Evolutionary conservation across 2,113 vertebrate genomes (phyloP), one percentile per base, ranked within the genome.

Genomic region (Oreochromis spilurus): DNA sequence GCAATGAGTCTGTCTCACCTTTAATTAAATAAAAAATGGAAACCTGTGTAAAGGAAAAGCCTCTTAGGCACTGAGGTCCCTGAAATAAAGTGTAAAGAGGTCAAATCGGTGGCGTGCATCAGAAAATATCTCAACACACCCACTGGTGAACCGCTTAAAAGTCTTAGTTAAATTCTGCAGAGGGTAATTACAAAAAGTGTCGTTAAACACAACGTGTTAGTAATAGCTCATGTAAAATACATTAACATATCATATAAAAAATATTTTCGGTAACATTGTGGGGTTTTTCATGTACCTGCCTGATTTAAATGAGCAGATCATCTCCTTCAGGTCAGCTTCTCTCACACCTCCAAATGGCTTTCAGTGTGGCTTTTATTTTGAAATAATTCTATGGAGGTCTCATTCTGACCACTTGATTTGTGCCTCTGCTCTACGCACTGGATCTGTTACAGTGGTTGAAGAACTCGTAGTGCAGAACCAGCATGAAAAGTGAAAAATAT

Each of bases 171-270:
- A 52, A 53, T 9, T n/a, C 8, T 53, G 7, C 50, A 52, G 16
- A 52, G 50, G 17, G 17, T 45, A 45, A 13, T 45, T 45, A 45
- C 43, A 16, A 45, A 45, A 45, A 45, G 14, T 14, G 5, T 48
- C 45, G 1, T 16, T 48, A 16, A 24, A 40, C 21, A 21, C 19
- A 40, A 40, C 0, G 0, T 0, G 0, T 43, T 70, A 26, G 21
- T 29, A 21, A 19, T 29, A 2, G 70, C 43, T 75, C 24, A 4
- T 75, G 40, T 26, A 48, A 48, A 19, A 3, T 11, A 6, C 24
- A 29, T 75, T 75, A 17, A 29, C 5, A 2, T 29, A 11, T 43
- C 21, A 9, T 67, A 14, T 67, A 2, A 26, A 26, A 17, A 45
- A 0, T 24, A 26, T 17, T 45, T 72, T 4, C 9, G 29, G 67